Percentiles rank a stretch among this genome's conserved stretches.
phyloP scores from a whole-genome alignment of 2,797 vertebrate genomes.

The Sebastiscus albofasciatus region DNA sequence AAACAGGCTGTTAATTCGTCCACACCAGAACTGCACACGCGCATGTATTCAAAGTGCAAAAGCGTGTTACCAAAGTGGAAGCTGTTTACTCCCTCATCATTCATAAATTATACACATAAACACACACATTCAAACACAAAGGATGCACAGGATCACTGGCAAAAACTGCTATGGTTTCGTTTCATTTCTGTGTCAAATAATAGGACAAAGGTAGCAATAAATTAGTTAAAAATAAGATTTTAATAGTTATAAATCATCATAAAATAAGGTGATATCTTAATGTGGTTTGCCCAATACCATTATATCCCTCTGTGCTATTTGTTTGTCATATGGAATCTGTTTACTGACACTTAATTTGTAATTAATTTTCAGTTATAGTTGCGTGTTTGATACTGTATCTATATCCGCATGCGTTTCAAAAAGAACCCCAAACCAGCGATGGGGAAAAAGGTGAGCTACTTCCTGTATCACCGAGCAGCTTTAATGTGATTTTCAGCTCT shows the following conservation, averaged over 20 bases:
- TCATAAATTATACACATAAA: constrained; percentile 63
- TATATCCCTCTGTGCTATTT: not conserved
- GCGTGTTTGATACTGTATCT: not conserved
- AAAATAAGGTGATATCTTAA: not conserved
- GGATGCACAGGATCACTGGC: not conserved
- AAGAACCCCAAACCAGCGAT: not conserved
- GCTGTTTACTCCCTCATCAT: constrained; percentile 58
- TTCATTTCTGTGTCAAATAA: not conserved
- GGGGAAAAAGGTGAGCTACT: constrained; percentile 40
- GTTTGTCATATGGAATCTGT: not conserved
- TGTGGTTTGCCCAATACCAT: not conserved
- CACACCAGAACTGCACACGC: constrained; percentile 8
- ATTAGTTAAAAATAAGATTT: not conserved
- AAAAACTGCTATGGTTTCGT: not conserved
- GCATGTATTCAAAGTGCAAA: constrained; percentile 63
- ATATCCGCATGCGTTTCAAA: not conserved
- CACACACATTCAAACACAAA: constrained; percentile 8
- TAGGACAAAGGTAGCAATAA: not conserved
- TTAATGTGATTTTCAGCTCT: constrained; percentile 79
- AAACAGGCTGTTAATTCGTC: constrained; percentile 26
- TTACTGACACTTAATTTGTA: not conserved
- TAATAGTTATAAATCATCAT: not conserved
- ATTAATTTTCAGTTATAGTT: not conserved
- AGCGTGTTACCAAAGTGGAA: constrained; percentile 58
- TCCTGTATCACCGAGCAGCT: constrained; percentile 65